Percentiles rank a stretch among this genome's conserved stretches.
These are phyloP conservation scores for Hipposideros larvatus DNA, from an alignment of 2,797 vertebrate genomes.

Conservation along the genomic window DNA sequence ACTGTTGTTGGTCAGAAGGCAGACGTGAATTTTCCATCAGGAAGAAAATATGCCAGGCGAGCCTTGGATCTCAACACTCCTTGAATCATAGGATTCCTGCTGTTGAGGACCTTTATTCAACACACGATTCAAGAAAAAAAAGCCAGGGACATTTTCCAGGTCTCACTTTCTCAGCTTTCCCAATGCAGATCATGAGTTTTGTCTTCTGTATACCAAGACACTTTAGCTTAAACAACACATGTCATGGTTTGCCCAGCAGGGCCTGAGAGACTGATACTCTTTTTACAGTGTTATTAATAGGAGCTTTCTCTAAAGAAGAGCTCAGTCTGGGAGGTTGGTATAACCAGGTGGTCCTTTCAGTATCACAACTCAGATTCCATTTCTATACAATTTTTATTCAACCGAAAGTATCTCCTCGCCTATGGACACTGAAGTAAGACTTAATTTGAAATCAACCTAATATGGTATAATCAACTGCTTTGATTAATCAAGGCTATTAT, in stretches of 20 bases:
- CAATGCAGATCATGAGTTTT: background rate
- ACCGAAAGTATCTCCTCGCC: background rate
- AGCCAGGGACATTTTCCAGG: background rate
- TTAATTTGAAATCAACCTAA: constrained; percentile 72
- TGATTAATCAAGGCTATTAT: constrained; percentile 64
- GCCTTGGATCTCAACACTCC: background rate
- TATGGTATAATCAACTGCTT: constrained; percentile 56
- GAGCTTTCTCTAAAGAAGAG: background rate
- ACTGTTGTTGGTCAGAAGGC: background rate
- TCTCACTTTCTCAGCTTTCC: background rate
- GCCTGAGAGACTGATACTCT: too few relatives aligned
- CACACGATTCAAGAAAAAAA: background rate
- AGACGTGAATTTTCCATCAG: background rate
- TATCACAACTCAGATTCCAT: background rate
- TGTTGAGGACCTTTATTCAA: background rate
- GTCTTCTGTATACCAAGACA: background rate
- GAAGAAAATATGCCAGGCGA: background rate
- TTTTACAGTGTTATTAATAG: background rate
- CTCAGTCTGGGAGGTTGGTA: background rate
- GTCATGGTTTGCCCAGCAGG: background rate
- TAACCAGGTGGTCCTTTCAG: background rate
- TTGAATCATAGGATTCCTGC: background rate
- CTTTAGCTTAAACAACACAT: background rate
- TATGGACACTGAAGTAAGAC: background rate
- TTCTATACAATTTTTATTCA: constrained; percentile 33